phyloP scores from a whole-genome alignment of 2,113 vertebrate species.

The Varanus komodoensis region DNA sequence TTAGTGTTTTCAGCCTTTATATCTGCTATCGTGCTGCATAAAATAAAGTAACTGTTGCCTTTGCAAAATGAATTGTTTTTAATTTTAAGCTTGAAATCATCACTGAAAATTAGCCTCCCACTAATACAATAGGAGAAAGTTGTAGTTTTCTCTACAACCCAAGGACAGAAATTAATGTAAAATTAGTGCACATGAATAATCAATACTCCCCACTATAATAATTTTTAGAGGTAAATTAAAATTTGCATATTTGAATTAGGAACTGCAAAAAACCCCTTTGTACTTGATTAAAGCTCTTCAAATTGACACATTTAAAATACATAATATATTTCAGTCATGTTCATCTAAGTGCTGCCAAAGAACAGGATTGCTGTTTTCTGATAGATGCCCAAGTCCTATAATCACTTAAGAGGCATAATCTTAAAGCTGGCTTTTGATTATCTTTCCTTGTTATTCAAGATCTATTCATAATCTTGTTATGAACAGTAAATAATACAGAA shows the following conservation, averaged over 20 bases:
- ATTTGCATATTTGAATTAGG: constrained; percentile 8
- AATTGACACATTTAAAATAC: background rate
- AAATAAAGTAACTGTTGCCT: background rate
- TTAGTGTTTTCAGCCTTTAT: background rate
- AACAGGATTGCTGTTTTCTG: background rate
- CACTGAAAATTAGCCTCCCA: background rate
- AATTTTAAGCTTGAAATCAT: background rate
- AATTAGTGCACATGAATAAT: constrained; percentile 31
- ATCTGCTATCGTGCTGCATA: background rate
- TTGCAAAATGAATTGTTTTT: constrained; percentile 12
- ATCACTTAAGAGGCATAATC: background rate
- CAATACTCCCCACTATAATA: constrained; percentile 19
- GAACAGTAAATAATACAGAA: background rate
- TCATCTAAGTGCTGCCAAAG: background rate
- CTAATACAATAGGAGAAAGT: constrained; percentile 19
- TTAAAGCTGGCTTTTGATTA: background rate
- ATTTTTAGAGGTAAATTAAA: constrained; percentile 3
- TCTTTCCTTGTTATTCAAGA: background rate
- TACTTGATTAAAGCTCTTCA: constrained; percentile 9
- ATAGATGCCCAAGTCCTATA: background rate
- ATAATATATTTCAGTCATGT: background rate
- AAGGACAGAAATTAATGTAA: constrained; percentile 9
- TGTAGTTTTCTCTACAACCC: background rate
- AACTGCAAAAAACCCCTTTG: background rate
- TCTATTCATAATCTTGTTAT: background rate